phyloP scores from a whole-genome alignment of 2,888 invertebrate genomes.

The Agonopterix heracliana region DNA sequence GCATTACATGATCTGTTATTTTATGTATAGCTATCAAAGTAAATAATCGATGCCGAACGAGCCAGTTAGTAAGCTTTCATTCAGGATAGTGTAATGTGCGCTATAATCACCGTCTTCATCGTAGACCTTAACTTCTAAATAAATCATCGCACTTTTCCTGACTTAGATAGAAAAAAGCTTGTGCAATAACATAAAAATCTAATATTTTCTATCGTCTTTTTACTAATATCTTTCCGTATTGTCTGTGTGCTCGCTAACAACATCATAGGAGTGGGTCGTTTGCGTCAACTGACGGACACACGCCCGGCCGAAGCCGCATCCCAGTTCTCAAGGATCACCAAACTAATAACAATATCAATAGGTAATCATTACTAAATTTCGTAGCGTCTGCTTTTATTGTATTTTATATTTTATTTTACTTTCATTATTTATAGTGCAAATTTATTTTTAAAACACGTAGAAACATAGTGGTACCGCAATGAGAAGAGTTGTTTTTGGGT shows the following conservation, averaged over 20 bases:
- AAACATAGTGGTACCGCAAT: no score
- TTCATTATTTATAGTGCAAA: neutral
- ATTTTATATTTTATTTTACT: neutral
- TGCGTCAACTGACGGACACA: conserved; percentile 69
- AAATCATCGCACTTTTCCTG: conserved; percentile 3
- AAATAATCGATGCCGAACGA: no score
- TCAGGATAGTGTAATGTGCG: no score
- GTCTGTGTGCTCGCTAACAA: conserved; percentile 66
- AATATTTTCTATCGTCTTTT: conserved; percentile 36
- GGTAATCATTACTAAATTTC: conserved; percentile 42
- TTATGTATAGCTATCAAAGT: no score
- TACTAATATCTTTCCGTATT: conserved; percentile 56
- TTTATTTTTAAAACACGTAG: neutral
- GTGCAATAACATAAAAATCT: conserved; percentile 37
- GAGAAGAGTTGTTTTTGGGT: neutral
- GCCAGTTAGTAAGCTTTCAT: no score
- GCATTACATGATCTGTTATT: no score
- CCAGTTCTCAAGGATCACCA: conserved; percentile 69
- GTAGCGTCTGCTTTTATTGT: conserved; percentile 17
- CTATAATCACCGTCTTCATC: conserved; percentile 10
- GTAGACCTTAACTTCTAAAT: neutral
- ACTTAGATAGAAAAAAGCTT: conserved; percentile 19
- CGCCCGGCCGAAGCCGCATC: conserved; percentile 69
- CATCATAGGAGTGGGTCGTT: conserved; percentile 70
- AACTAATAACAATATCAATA: conserved; percentile 69